phyloP scores from a whole-genome alignment of 30 jellyfish, hydroid and myxozoan species.

The Nemopilema nomurai region DNA sequence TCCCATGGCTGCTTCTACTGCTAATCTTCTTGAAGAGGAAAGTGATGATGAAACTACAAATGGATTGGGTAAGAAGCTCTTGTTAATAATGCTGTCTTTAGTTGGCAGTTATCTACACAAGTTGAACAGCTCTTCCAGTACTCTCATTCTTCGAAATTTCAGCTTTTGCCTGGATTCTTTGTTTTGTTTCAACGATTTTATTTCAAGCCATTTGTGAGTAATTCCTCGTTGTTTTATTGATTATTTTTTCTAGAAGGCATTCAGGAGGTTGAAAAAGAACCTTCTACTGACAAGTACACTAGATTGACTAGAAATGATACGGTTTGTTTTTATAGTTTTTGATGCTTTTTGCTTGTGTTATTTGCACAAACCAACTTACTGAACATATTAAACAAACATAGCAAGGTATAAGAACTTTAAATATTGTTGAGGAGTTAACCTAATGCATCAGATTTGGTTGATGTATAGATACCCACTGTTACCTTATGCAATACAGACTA shows the following conservation, averaged over 20 bases:
- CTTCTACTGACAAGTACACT: background rate
- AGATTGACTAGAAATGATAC: background rate
- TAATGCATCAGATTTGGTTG: too few species aligned
- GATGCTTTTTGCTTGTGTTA: too few species aligned
- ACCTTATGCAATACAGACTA: background rate
- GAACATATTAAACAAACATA: too few species aligned
- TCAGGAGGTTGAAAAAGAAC: background rate
- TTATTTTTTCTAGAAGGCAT: constrained; percentile 2
- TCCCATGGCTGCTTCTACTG: constrained; percentile 77
- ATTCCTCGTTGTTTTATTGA: too few species aligned
- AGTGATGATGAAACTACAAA: constrained; percentile 25
- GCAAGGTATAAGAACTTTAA: too few species aligned
- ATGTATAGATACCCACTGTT: too few species aligned
- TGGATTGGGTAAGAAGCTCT: background rate
- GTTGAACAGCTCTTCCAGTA: background rate
- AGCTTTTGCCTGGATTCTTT: background rate
- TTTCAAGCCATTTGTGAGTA: too few species aligned
- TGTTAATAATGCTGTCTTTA: background rate
- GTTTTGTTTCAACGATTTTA: background rate
- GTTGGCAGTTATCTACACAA: background rate
- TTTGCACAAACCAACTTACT: too few species aligned
- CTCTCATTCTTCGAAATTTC: background rate
- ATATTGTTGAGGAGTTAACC: background rate
- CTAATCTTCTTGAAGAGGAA: constrained; percentile 90
- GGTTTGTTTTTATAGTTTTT: background rate